Evolutionary conservation across 2,113 vertebrate species (phyloP).

Genomic region (Psittacula cyanocephala): DNA sequence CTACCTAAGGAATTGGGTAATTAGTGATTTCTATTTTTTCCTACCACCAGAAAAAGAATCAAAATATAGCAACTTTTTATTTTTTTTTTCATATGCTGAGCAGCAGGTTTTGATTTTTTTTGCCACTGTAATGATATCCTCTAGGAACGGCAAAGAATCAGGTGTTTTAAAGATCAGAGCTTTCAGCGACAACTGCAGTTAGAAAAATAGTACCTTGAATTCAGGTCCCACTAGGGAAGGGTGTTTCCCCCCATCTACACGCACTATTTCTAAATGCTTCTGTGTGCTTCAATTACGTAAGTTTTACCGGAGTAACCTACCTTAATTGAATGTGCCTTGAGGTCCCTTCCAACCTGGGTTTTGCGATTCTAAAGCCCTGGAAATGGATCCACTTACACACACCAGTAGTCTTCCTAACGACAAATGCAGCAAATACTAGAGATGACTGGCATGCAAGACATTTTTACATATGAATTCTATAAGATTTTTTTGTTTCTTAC

Average conservation of each 20-base stretch:
- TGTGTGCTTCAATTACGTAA: not conserved
- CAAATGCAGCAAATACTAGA: not conserved
- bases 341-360: not conserved
- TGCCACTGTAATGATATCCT: not conserved
- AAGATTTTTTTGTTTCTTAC: not conserved
- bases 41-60: not conserved
- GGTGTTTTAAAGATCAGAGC: not conserved
- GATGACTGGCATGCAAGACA: fast-evolving
- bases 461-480: not conserved
- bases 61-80: not conserved
- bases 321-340: not conserved
- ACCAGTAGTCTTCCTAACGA: not conserved
- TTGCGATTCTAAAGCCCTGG: not conserved
- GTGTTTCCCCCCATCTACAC: no score
- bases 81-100: not conserved
- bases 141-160: not conserved
- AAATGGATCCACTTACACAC: not conserved
- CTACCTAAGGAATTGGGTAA: not conserved
- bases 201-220: not conserved
- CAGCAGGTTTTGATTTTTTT: not conserved
- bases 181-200: not conserved
- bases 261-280: not conserved
- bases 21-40: not conserved
- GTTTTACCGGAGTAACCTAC: not conserved
- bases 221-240: not conserved